Conservation (phyloP, 2,888 invertebrate species). For the Eristalis arbustorum region DNA sequence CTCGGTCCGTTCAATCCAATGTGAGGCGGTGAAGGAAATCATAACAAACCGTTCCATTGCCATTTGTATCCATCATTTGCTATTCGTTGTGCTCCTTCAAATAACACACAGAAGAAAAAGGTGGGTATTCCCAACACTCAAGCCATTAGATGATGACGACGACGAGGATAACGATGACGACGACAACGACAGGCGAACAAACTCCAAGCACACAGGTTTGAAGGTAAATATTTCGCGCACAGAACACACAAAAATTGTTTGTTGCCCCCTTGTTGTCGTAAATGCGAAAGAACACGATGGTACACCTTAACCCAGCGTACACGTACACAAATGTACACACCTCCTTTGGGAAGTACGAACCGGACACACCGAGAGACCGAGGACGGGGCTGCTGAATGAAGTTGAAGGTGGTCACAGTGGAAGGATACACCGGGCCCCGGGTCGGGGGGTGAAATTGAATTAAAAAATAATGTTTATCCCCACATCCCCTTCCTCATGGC, state of each 20-base stretch:
- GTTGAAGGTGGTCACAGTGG: constrained; percentile 5
- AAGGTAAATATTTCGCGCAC: constrained; percentile 45
- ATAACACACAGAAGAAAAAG: not conserved
- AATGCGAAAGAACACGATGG: constrained; percentile 38
- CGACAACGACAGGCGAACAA: not conserved
- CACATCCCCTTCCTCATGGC: not conserved
- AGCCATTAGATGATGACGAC: not conserved
- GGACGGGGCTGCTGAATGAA: not conserved
- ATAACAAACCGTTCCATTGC: constrained; percentile 27
- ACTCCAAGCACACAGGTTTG: constrained; percentile 44
- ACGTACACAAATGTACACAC: constrained; percentile 41
- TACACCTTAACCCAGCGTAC: constrained; percentile 39
- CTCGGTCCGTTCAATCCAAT: not conserved
- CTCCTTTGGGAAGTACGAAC: constrained; percentile 14
- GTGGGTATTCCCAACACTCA: not conserved
- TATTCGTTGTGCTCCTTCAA: not conserved
- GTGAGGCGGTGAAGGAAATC: constrained; percentile 4
- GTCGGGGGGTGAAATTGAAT: constrained; percentile 59
- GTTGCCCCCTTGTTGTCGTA: constrained; percentile 45
- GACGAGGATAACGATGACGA: not conserved
- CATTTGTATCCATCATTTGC: constrained; percentile 12
- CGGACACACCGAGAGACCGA: not conserved
- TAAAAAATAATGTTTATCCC: constrained; percentile 67
- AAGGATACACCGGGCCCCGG: not conserved
- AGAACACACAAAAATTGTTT: constrained; percentile 55